A percentile compares a stretch with the other conserved stretches of the same genome.
Evolutionary conservation across 2,888 invertebrate genomes (phyloP).

Genomic region (Caenorhabditis plicata): DNA sequence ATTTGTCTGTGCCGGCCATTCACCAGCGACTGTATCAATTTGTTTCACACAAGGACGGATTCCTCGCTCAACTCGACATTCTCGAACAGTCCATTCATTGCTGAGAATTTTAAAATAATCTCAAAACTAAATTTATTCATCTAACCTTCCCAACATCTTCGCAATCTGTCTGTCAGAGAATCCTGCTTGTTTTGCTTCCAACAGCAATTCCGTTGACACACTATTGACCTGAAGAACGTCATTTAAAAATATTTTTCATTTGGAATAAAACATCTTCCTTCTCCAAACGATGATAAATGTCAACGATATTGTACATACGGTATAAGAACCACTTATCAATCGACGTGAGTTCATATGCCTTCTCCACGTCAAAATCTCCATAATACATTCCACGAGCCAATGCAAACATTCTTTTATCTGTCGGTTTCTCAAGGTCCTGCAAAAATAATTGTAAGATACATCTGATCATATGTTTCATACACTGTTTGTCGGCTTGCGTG

Average conservation of each 20-base stretch:
- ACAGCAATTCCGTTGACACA: slow-evolving; percentile 69
- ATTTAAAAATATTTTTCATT: not conserved
- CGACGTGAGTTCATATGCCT: slow-evolving; percentile 86
- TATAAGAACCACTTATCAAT: slow-evolving; percentile 86
- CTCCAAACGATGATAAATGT: slow-evolving; percentile 64
- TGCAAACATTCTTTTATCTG: slow-evolving; percentile 94
- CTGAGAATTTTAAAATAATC: slow-evolving; percentile 59
- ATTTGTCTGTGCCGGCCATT: slow-evolving; percentile 98
- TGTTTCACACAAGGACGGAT: slow-evolving; percentile 88
- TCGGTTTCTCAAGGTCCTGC: slow-evolving; percentile 82
- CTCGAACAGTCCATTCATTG: slow-evolving; percentile 65
- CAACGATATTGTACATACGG: slow-evolving; percentile 88
- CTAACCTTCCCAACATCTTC: slow-evolving; percentile 67
- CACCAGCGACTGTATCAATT: slow-evolving; percentile 98
- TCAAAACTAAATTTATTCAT: not conserved
- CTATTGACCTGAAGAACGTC: slow-evolving; percentile 16
- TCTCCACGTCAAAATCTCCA: slow-evolving; percentile 72
- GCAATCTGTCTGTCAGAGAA: slow-evolving; percentile 97
- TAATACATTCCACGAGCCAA: slow-evolving; percentile 82
- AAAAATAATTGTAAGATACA: slow-evolving; percentile 4
- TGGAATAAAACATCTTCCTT: slow-evolving; percentile 22
- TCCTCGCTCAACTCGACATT: slow-evolving; percentile 65
- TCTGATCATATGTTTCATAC: not conserved
- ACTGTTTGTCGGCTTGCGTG: slow-evolving; percentile 19
- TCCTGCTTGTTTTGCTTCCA: slow-evolving; percentile 86